Base-by-base conservation (phyloP, 2,888 invertebrate genomes). In the Strigamia maritima region DNA sequence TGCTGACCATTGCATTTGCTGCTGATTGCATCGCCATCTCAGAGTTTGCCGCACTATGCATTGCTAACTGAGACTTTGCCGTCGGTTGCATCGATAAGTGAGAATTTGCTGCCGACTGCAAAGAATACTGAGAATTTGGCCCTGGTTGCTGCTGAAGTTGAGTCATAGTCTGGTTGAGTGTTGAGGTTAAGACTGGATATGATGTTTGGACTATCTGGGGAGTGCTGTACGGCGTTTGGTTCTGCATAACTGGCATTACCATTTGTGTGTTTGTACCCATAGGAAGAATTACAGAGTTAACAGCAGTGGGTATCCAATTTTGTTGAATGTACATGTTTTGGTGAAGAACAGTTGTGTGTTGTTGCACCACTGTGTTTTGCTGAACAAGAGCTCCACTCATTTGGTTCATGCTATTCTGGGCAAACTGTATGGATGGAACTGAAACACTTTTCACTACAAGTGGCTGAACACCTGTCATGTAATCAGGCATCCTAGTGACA, bases 321-420 rank as follows among this genome's bases (percentile, higher is more conserved):
- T 65, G 60, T 22, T 65, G 60, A 19, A 65, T 65, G 16, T 44
- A 44, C 44, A 44, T 44, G 22, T 65, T 65, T 12, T 65, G 60
- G 10, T 65, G 60, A 19, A 65, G 2, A 24, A 65, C 60, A 65
- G 60, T 65, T 1, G 60, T 65, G 24, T 65, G 60, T 24, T 65
- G 60, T 65, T 65, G 60, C 24, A 65, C 22, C 22, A 65, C 12
- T 4, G 60, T 65, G 44, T 44, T 44, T 22, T 65, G 60, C 1
- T 65, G 60, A 19, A 65, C 60, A n/a, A 65, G 12, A n/a, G 60
- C 60, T 65, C 60, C 60, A 19, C 60, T 65, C 19, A 65, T 65
- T 65, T 65, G 60, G 22, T 16, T 65, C 8, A 10, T 6, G 35
- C 35, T 35, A 6, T 35, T 35, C 35, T 35, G 35, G 35, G 35